Evolutionary conservation across 2,113 vertebrate genomes (phyloP), one percentile per base, ranked within the genome.

Genomic region (Prochilodus magdalenae): DNA sequence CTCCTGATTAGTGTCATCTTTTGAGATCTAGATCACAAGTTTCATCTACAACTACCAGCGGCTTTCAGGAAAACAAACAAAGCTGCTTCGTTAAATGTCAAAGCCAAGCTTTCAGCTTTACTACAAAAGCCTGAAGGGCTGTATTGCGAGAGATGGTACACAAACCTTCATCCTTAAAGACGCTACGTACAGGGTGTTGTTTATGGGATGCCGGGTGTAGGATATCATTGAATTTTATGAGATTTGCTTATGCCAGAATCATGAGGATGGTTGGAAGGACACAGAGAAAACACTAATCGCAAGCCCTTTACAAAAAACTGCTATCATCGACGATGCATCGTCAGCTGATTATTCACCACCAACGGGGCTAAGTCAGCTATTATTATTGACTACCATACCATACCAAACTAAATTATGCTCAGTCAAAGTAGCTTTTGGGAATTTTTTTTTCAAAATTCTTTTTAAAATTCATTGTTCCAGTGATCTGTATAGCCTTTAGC

Each of bases 11-110:
- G 84, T 79, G 66, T 40, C 84, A 80, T 84, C 83, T 80, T 40
- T 77, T 87, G 83, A 83, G 57, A 83, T 62, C 75, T 76, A 49
- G 75, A 78, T 81, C 73, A 79, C 67, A 79, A 63, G n/a, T 12
- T 77, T 51, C n/a, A 30, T 82, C 57, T 66, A 67, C 73, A 66
- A 57, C 60, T 79, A 3, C 59, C 36, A 66, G 53, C 83, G 73
- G 84, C 67, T 70, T 84, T 74, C 70, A 75, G 49, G 75, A 84
- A 83, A 82, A 77, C 81, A 75, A 87, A 87, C 51, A 83, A 10
- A 44, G 40, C 63, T 72, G 84, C 69, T 83, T 87, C 85, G 89
- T 90, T 89, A 86, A 83, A 82, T 82, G 84, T 60, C 29, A 69
- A 83, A 87, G 84, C 75, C 76, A 75, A 88, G 69, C 77, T 78